A percentile compares a stretch with the other conserved stretches of the same genome.
Conservation (phyloP, 2,797 vertebrate genomes). For the Rallus crepitans region DNA sequence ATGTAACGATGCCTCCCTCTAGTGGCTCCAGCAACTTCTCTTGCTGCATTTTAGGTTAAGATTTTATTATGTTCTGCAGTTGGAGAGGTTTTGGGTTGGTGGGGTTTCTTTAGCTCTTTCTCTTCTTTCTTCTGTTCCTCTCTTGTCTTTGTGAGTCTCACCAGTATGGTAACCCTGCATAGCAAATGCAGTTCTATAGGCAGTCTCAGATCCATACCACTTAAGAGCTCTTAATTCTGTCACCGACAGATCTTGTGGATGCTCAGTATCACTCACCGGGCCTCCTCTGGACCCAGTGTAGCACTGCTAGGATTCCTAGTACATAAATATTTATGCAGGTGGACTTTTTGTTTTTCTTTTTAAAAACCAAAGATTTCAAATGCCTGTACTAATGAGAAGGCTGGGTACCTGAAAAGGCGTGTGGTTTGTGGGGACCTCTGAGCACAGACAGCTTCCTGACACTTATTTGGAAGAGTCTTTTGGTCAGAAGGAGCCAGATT, state of each 20-base stretch:
- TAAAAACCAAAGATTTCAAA: background rate
- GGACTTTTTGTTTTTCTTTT: background rate
- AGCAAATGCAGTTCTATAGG: background rate
- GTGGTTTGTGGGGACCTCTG: background rate
- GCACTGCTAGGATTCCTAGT: background rate
- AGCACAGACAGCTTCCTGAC: background rate
- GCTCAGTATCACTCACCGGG: background rate
- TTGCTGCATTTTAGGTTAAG: background rate
- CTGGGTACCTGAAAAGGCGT: accelerated
- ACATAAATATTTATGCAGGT: background rate
- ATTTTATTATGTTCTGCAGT: background rate
- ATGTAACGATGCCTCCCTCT: slow-evolving; percentile 13
- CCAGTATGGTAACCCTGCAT: background rate
- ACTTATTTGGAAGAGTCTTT: background rate
- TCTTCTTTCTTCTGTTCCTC: background rate
- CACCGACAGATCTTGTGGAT: background rate
- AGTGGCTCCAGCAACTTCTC: background rate
- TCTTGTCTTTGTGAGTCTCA: background rate
- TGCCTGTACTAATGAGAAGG: background rate
- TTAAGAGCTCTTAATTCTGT: background rate
- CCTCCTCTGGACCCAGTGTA: background rate
- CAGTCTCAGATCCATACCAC: accelerated
- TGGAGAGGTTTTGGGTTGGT: background rate
- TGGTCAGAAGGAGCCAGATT: background rate
- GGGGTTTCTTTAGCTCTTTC: background rate